Conservation (phyloP, 2,113 vertebrate species). For the Dissostichus mawsoni region DNA sequence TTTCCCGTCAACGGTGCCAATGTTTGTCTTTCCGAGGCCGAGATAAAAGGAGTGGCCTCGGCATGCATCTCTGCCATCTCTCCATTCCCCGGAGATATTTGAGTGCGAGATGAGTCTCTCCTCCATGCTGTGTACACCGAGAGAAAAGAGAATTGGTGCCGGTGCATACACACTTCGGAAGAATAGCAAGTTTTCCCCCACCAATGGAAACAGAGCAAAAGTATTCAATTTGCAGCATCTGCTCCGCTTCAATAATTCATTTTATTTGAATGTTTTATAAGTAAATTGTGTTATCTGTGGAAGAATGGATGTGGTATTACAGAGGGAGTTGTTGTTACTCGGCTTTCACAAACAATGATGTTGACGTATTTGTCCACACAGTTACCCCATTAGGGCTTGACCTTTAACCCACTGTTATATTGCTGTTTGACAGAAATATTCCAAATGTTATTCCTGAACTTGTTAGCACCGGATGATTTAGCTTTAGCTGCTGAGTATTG, state of each 20-base stretch:
- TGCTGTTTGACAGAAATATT: not conserved
- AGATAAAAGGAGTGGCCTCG: slow-evolving; percentile 84
- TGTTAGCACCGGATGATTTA: slow-evolving; percentile 37
- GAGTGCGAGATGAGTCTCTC: slow-evolving; percentile 91
- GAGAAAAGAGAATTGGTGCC: slow-evolving; percentile 83
- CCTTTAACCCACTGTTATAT: slow-evolving; percentile 2
- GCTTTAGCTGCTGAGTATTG: slow-evolving; percentile 14
- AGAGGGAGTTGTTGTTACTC: slow-evolving; percentile 57
- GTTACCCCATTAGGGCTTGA: slow-evolving; percentile 61
- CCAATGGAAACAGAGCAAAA: slow-evolving; percentile 84
- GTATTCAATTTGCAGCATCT: slow-evolving; percentile 88
- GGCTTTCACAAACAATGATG: slow-evolving; percentile 65
- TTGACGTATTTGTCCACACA: slow-evolving; percentile 44
- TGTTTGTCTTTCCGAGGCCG: slow-evolving; percentile 86
- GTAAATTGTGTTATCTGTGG: slow-evolving; percentile 82
- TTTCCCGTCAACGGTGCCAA: slow-evolving; percentile 83
- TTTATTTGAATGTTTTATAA: slow-evolving; percentile 91
- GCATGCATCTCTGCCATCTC: slow-evolving; percentile 90
- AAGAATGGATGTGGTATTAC: slow-evolving; percentile 53
- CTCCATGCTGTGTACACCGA: slow-evolving; percentile 92
- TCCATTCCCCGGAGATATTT: slow-evolving; percentile 91
- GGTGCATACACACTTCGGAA: slow-evolving; percentile 82
- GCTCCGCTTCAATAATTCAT: slow-evolving; percentile 93
- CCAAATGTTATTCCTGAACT: slow-evolving; percentile 2
- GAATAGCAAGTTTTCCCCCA: slow-evolving; percentile 85